Conservation (phyloP, 2,888 invertebrate genomes). For the Calliphora vomitoria region DNA sequence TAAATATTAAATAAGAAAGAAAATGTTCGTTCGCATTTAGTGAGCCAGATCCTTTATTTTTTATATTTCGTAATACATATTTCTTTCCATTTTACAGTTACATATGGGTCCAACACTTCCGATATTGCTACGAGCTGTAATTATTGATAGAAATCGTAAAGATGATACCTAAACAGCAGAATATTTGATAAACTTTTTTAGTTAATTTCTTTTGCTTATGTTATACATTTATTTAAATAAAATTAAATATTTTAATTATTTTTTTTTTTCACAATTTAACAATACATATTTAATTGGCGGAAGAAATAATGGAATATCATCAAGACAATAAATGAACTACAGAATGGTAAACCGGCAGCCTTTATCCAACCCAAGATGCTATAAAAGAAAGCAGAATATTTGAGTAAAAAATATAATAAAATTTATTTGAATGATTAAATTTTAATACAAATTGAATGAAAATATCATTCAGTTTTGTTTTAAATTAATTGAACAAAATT, state of each 20-base stretch:
- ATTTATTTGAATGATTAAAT: too few species aligned
- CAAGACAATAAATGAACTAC: constrained; percentile 91
- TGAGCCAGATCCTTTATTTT: too few species aligned
- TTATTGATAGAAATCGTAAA: constrained; percentile 56
- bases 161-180: neutral
- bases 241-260: neutral
- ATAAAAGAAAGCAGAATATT: constrained; percentile 76
- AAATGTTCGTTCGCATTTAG: too few species aligned
- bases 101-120: constrained; percentile 83
- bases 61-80: neutral
- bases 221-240: constrained; percentile 37
- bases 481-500: too few species aligned
- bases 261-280: constrained; percentile 75
- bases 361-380: constrained; percentile 91
- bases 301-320: constrained; percentile 93
- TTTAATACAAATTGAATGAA: too few species aligned
- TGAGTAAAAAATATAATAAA: neutral
- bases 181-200: neutral
- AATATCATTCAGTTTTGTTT: too few species aligned
- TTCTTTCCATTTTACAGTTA: constrained; percentile 76
- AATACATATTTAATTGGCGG: constrained; percentile 87
- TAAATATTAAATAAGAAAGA: too few species aligned
- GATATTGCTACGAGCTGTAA: constrained; percentile 79
- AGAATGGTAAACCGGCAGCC: constrained; percentile 91
- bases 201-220: constrained; percentile 31